Evolutionary conservation across 2,888 invertebrate genomes (phyloP), one percentile per base, ranked within the genome.

Genomic region (Lottia gigantea): DNA sequence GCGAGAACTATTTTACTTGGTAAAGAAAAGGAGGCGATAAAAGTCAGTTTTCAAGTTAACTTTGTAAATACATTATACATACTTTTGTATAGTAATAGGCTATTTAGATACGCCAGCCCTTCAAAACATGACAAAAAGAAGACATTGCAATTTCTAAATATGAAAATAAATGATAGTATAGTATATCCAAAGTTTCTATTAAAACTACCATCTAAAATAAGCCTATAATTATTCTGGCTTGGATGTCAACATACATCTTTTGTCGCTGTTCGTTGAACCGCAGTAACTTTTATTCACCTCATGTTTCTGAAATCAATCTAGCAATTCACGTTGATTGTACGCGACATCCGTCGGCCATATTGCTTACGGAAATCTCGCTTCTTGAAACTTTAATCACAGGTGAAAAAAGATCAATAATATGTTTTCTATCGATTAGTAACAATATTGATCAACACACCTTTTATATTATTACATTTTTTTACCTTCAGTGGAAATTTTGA

Each of bases 171-270:
- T 55, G 19, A 55, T 55, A 55, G 55, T 55, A 55, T 55, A 55
- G 19, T 19, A 55, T 55, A 23, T 55, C 55, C 19, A 23, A 23
- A 55, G 55, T 55, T 55, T 55, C 55, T 55, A 55, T 55, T 55
- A 55, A 55, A 55, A 23, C 55, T 23, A 55, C 55, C 55, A 55
- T 55, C 55, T 55, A 55, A 55, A 55, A 23, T 55, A 55, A 55
- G 55, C 55, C 23, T 23, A 55, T 55, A 55, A 55, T 55, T 55
- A 55, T 55, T 55, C 55, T 55, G 23, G 19, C 55, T 55, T 12
- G 55, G 55, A 55, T 55, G 55, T 55, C 55, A 55, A 55, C 19
- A 55, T 55, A 55, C 19, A 19, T 11, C 23, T 23, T 23, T 55
- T 55, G 55, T 55, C 4, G 55, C 19, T 55, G 55, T 7, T 55